phyloP scores from a whole-genome alignment of 2,888 invertebrate species.

The Dynastes grantii region DNA sequence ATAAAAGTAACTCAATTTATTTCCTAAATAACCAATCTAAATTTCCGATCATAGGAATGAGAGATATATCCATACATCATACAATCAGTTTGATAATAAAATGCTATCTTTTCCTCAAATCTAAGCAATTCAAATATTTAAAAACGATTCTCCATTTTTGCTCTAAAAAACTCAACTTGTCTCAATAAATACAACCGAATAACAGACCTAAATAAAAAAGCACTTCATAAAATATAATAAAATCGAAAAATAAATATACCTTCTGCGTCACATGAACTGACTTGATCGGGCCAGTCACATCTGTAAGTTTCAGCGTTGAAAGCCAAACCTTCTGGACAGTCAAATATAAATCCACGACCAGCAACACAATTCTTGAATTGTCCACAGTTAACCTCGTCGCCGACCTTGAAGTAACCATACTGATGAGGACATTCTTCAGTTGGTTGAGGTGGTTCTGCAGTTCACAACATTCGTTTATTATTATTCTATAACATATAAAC shows the following conservation, averaged over 20 bases:
- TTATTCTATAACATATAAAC: not conserved
- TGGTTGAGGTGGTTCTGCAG: constrained; percentile 79
- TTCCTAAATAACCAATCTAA: too few species aligned
- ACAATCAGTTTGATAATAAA: too few species aligned
- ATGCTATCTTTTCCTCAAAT: too few species aligned
- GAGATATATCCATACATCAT: too few species aligned
- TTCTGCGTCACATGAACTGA: constrained; percentile 86
- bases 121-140: too few species aligned
- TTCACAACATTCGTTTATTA: too few species aligned
- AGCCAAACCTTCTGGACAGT: constrained; percentile 85
- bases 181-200: too few species aligned
- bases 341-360: constrained; percentile 81
- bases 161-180: too few species aligned
- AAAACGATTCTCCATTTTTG: too few species aligned
- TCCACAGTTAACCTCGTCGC: constrained; percentile 80
- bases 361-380: constrained; percentile 87
- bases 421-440: constrained; percentile 88
- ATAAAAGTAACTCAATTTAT: too few species aligned
- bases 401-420: constrained; percentile 85
- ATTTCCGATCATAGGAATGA: too few species aligned
- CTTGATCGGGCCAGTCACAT: constrained; percentile 93
- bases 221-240: not conserved
- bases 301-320: constrained; percentile 78
- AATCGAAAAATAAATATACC: constrained; percentile 69
- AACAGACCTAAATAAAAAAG: too few species aligned